phyloP scores from a whole-genome alignment of 2,888 invertebrate species.

The Lithophane ornitopus region DNA sequence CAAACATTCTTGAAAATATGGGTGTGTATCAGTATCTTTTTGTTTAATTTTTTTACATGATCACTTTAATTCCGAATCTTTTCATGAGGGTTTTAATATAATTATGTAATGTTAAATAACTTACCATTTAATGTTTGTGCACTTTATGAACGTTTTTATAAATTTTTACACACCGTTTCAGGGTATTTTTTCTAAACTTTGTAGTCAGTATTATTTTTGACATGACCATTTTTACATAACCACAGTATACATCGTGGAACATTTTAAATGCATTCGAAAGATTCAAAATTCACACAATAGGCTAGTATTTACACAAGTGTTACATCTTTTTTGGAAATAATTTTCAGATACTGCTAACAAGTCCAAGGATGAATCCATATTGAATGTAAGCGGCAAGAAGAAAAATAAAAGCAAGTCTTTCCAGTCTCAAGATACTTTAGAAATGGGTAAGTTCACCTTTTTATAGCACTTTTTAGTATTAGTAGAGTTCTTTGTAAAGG shows the following conservation, averaged over 20 bases:
- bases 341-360: constrained; percentile 47
- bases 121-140: not conserved
- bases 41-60: not conserved
- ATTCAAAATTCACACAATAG: not conserved
- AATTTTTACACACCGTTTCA: not conserved
- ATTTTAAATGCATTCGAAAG: constrained; percentile 6
- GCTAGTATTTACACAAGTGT: constrained; percentile 34
- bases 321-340: not conserved
- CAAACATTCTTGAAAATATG: constrained; percentile 72
- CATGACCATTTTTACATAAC: not conserved
- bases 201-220: not conserved
- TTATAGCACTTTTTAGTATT: not conserved
- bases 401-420: constrained; percentile 64
- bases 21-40: constrained; percentile 70
- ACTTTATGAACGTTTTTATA: not conserved
- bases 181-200: not conserved
- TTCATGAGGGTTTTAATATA: not conserved
- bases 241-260: not conserved
- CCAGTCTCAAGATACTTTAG: constrained; percentile 39
- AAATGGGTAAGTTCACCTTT: constrained; percentile 59
- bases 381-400: constrained; percentile 64
- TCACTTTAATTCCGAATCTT: not conserved
- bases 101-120: not conserved
- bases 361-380: constrained; percentile 45
- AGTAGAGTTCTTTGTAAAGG: not conserved